These are phyloP conservation scores for Pangasianodon gigas DNA, from an alignment of 2,113 vertebrate species.

Conservation along the genomic window DNA sequence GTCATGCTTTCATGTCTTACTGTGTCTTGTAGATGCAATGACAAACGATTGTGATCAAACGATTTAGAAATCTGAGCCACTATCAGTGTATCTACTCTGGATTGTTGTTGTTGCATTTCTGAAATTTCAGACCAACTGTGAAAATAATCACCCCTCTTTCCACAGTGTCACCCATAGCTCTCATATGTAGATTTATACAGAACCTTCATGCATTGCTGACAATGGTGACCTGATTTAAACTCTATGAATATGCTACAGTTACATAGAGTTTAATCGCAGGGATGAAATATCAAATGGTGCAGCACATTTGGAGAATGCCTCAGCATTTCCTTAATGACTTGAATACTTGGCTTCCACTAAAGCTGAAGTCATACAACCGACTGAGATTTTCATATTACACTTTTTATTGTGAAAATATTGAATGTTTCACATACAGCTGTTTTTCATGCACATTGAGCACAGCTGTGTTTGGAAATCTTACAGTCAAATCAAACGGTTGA, in stretches of 20 bases:
- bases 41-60: neutral
- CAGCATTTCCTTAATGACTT: neutral
- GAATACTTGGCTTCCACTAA: neutral
- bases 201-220: neutral
- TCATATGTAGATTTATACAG: neutral
- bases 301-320: neutral
- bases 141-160: neutral
- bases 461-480: constrained; percentile 4
- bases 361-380: neutral
- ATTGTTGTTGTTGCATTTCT: neutral
- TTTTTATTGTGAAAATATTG: neutral
- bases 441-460: neutral
- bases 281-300: neutral
- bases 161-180: neutral
- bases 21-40: neutral
- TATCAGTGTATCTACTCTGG: neutral
- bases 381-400: neutral
- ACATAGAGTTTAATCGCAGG: neutral
- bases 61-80: neutral
- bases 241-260: neutral
- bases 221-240: constrained; percentile 10
- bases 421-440: constrained; percentile 6
- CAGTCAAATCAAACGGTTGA: constrained; percentile 15
- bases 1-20: neutral
- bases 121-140: neutral